A percentile compares a stretch with the other conserved stretches of the same genome.
These are phyloP conservation scores for Characodon lateralis DNA, from an alignment of 2,797 vertebrate species.

Conservation along the genomic window DNA sequence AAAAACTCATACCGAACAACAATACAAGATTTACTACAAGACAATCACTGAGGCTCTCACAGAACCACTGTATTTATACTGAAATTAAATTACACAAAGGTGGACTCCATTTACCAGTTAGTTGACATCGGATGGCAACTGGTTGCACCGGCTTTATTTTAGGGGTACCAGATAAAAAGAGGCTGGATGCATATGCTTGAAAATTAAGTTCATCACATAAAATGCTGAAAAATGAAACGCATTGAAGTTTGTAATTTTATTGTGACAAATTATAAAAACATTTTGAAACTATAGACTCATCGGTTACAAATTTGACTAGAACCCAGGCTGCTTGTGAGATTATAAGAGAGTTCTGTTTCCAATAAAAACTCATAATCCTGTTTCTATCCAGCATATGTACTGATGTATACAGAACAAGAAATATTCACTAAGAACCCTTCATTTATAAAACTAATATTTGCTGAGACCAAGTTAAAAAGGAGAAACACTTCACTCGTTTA, in stretches of 20 bases:
- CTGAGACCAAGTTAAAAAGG: conserved; percentile 18
- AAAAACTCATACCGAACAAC: no score
- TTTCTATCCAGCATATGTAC: conserved; percentile 17
- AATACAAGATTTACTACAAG: no score
- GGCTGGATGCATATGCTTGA: neutral
- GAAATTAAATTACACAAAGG: neutral
- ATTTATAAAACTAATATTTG: neutral
- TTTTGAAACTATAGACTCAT: conserved; percentile 24
- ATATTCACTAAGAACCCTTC: neutral
- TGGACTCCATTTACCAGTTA: neutral
- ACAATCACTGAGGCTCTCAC: no score
- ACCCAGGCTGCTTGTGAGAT: conserved; percentile 45
- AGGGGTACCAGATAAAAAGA: neutral
- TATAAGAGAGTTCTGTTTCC: conserved; percentile 30
- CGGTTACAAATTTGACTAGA: conserved; percentile 28
- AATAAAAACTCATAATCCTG: conserved; percentile 22
- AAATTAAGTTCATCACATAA: neutral
- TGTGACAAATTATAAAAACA: neutral
- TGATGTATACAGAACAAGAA: neutral
- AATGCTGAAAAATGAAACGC: neutral
- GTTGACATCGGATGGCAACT: neutral
- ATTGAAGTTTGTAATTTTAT: neutral
- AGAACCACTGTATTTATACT: neutral
- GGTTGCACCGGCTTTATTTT: neutral
- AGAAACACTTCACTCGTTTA: conserved; percentile 65